phyloP scores from a whole-genome alignment of 2,113 vertebrate species.

The Axis porcinus region DNA sequence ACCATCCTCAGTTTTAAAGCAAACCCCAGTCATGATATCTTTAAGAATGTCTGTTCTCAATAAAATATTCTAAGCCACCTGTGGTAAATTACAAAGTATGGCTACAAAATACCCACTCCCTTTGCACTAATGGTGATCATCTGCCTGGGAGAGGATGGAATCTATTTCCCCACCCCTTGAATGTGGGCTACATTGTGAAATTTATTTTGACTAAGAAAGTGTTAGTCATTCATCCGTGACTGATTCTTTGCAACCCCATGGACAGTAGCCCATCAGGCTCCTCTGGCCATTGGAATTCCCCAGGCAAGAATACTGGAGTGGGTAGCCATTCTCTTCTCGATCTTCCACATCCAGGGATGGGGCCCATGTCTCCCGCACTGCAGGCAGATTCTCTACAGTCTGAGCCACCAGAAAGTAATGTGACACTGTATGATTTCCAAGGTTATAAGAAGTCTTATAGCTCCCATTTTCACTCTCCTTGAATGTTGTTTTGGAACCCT shows the following conservation, averaged over 20 bases:
- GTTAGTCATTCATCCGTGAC: background rate
- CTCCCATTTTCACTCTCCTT: background rate
- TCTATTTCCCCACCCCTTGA: background rate
- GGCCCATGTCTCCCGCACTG: background rate
- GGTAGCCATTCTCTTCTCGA: background rate
- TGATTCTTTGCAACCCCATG: background rate
- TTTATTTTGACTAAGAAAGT: background rate
- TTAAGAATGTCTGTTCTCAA: background rate
- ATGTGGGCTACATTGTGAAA: background rate
- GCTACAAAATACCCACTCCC: background rate
- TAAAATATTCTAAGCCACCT: background rate
- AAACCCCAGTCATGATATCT: background rate
- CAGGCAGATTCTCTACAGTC: background rate
- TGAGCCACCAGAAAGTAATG: background rate
- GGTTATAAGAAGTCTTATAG: background rate
- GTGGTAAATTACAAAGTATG: background rate
- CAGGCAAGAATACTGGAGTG: background rate
- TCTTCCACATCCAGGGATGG: background rate
- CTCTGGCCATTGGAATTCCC: background rate
- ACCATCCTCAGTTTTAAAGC: constrained; percentile 14
- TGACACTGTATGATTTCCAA: background rate
- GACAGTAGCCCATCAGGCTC: background rate
- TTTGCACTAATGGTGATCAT: background rate
- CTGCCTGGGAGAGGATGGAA: background rate
- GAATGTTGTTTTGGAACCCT: background rate